Conservation (phyloP, 2,113 vertebrate species). For the Corydoras sp. region DNA sequence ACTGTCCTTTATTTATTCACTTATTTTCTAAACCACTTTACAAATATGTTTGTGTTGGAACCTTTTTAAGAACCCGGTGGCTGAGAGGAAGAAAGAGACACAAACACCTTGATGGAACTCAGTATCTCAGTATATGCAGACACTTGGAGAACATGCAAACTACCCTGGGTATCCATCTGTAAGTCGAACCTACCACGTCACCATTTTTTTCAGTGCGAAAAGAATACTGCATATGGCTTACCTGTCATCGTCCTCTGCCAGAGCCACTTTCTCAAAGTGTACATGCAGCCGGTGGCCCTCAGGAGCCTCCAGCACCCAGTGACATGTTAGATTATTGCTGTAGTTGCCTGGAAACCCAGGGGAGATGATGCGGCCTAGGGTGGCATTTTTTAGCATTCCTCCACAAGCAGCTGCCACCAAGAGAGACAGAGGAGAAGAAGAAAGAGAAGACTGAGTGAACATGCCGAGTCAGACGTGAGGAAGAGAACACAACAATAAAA, state of each 20-base stretch:
- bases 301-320: constrained; percentile 90
- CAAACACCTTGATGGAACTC: too few species aligned
- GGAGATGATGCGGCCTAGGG: constrained; percentile 81
- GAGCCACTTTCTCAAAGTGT: constrained; percentile 95
- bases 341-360: constrained; percentile 95
- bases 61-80: too few species aligned
- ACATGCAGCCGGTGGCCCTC: constrained; percentile 79
- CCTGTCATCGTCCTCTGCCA: constrained; percentile 98
- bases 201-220: too few species aligned
- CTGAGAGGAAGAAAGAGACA: too few species aligned
- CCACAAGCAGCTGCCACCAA: constrained; percentile 76
- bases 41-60: too few species aligned
- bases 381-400: constrained; percentile 83
- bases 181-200: too few species aligned
- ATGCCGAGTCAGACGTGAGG: not conserved
- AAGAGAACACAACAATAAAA: not conserved
- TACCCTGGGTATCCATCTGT: too few species aligned
- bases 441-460: not conserved
- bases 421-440: not conserved
- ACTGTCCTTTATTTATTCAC: too few species aligned
- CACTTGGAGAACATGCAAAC: too few species aligned
- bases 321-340: constrained; percentile 96
- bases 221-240: constrained; percentile 42
- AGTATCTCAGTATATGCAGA: too few species aligned
- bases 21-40: too few species aligned